Evolutionary conservation across 1,140 invertebrate species (phyloP), one percentile per base, ranked within the genome.

Genomic region (Wasmannia auropunctata): DNA sequence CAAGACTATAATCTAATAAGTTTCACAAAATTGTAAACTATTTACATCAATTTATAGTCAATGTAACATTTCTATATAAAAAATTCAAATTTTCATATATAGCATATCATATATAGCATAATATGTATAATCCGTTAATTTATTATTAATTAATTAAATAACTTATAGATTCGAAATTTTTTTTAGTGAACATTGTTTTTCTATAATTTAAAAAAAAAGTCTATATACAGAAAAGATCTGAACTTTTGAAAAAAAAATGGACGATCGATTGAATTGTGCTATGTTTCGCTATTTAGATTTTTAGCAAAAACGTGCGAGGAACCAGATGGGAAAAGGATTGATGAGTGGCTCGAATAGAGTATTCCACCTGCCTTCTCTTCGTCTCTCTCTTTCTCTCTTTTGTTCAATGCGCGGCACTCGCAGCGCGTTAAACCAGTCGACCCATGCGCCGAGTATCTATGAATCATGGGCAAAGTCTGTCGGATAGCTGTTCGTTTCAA

Each of bases 391-490:
- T 34, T 72, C 54, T 46, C 49, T 25, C 65, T 56, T 43, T 69
- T 37, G 34, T 56, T 72, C 19, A 70, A 67, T 10, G 46, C 14
- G 22, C 74, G 67, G 54, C 83, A 88, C 76, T 88, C 77, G 76
- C 54, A 69, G 1, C 43, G 34, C 28, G 69, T 46, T 86, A 70
- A 72, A 87, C 25, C 46, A 72, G 40, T 81, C 70, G 63, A 77
- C 86, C 87, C 67, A 72, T 72, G 22, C 34, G 19, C 67, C 67
- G 54, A 58, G 79, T 83, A 83, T 72, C 79, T 83, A 83, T 83
- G 79, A 83, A 83, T 83, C 67, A 83, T 83, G 67, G 37, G 25
- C 25, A 83, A 83, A 83, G 67, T 81, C 77, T 70, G 63, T 83
- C 31, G 37, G 51, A 28, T 72, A 83, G 63, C 49, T 72, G 34